phyloP scores from a whole-genome alignment of 37 sponge, comb jelly and placozoan species.

The Agelas oroides region DNA sequence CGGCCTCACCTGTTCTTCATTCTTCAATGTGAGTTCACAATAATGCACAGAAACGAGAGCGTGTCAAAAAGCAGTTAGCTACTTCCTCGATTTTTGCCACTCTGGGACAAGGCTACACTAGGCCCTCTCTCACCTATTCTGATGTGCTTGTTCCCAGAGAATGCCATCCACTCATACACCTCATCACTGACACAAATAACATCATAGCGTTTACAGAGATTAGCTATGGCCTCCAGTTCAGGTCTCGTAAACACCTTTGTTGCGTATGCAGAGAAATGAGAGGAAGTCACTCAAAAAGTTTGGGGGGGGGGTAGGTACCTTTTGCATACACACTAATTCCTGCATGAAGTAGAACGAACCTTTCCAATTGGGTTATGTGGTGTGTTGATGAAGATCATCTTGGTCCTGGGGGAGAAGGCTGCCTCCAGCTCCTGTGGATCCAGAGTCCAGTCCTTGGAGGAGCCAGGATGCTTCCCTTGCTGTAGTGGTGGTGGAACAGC shows the following conservation, averaged over 20 bases:
- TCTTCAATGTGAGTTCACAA: too few species aligned
- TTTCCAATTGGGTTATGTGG: conserved; percentile 97
- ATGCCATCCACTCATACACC: conserved; percentile 97
- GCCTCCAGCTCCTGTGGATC: conserved; percentile 82
- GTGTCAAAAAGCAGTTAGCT: too few species aligned
- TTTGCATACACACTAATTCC: too few species aligned
- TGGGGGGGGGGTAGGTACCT: too few species aligned
- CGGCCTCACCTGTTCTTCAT: too few species aligned
- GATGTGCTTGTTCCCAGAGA: conserved; percentile 73
- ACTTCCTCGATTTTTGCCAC: too few species aligned
- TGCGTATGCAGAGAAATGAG: too few species aligned
- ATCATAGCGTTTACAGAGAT: conserved; percentile 88
- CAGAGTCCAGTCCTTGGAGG: conserved; percentile 78
- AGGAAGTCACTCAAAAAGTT: too few species aligned
- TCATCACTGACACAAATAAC: conserved; percentile 96
- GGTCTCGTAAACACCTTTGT: conserved; percentile 75
- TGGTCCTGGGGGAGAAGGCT: conserved; percentile 90
- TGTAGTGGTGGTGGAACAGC: not conserved
- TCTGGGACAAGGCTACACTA: too few species aligned
- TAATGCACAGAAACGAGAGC: too few species aligned
- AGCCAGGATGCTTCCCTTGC: conserved; percentile 60
- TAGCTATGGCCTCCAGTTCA: conserved; percentile 93
- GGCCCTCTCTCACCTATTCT: conserved; percentile 78
- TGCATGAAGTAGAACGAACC: too few species aligned
- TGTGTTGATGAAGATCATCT: conserved; percentile 89